Base-by-base conservation (phyloP, 2,113 vertebrate species). In the Nasalis larvatus region DNA sequence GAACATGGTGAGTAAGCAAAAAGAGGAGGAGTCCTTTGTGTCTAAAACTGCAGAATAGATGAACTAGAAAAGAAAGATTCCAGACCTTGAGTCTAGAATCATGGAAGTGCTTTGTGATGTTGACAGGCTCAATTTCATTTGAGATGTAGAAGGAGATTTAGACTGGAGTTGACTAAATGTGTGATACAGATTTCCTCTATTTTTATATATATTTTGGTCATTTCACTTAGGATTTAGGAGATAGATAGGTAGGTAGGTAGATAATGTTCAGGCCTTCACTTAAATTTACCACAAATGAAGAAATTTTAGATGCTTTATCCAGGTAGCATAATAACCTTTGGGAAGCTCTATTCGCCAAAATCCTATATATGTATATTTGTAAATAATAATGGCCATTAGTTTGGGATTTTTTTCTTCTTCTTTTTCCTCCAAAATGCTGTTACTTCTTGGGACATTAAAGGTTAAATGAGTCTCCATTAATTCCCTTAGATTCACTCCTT, bases 381-480 rank as follows among this genome's bases (percentile, higher is more conserved):
- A 95, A 95, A 78, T 91, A 93, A 91, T 93, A 96, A 95, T 86
- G 49, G 27, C 49, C 82, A 91, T 85, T 93, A 85, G 8, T 93
- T 77, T 92, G 40, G 21, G 20, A 69, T n/a, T 68, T 85, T 94
- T 49, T 40, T 56, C 49, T 80, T 92, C 37, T 47, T 56, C 80
- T 77, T 88, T 80, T 30, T 7, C 66, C 73, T 60, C 17, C 84
- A 93, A 93, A 66, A 54, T 91, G 11, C 32, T 86, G 76, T 80
- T 97, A 85, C n/a, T 77, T 89, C 5, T 4, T 21, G 63, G 81
- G 68, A 95, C 58, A 52, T 66, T 95, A 73, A 47, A 84, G 68
- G 88, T 94, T 96, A 97, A 97, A 89, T 80, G 32, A 96, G 47
- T 95, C 85, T 93, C 77, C 0, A 11, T 98, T 95, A 96, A 81